Base-by-base conservation (phyloP, 2,113 vertebrate species). In the Pogona vitticeps region DNA sequence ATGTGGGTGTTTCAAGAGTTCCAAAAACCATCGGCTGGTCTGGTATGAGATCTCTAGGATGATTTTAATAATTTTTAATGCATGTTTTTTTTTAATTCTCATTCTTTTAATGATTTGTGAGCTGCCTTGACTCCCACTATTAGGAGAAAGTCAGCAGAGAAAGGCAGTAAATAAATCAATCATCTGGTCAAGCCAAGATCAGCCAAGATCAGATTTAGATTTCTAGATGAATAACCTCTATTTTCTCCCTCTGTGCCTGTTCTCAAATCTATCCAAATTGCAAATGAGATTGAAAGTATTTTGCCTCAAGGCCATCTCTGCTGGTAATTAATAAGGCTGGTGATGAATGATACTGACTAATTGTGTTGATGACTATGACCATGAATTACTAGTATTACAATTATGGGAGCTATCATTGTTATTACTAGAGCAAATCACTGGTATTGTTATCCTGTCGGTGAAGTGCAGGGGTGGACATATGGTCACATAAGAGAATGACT, bases 291-390 rank as follows among this genome's bases (percentile, higher is more conserved):
- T 89, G 65, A 42, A 78, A 83, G 42, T 58, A 81, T 87, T 91
- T 79, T 80, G 86, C 68, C 89, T 90, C n/a, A 91, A 80, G 87
- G 68, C 85, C 87, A 78, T n/a, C 33, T 59, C 78, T 89, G 81
- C 46, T 6, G 12, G 85, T 94, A 92, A 94, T 90, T 92, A 94
- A 85, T 73, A 33, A 90, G 91, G 88, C 82, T 87, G 88, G 85
- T 90, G 92, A 93, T 93, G 88, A 93, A 94, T 61, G 86, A 86
- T 84, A 81, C 1, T 76, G 58, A 3, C 88, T 87, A 26, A 87
- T 91, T 89, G 90, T 52, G 61, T 82, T 76, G 88, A 90, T 84
- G 86, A 38, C 86, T 61, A 0, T 0, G 59, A 92, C 82, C 0
- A 56, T 91, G 0, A 33, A 86, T 90, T 90, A 71, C 89, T 84